phyloP scores from a whole-genome alignment of 2,797 vertebrate species.

The Sebastes hubbsi region DNA sequence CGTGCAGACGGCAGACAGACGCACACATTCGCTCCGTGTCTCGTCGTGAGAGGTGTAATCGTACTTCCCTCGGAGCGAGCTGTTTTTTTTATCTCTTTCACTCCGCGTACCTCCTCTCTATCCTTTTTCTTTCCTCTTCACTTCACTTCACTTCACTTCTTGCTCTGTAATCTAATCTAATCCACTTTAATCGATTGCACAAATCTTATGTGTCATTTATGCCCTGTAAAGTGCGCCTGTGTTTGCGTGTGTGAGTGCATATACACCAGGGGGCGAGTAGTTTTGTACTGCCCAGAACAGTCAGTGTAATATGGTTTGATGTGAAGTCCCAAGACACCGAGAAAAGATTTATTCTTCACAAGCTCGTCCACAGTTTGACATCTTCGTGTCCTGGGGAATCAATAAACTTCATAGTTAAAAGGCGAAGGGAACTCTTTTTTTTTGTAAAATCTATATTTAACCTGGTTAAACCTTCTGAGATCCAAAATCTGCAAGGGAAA shows the following conservation, averaged over 20 bases:
- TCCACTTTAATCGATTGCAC: conserved; percentile 58
- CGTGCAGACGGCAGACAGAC: not conserved
- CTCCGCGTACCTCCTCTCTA: not conserved
- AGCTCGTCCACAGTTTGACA: conserved; percentile 47
- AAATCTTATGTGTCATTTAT: conserved; percentile 44
- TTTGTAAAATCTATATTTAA: conserved; percentile 24
- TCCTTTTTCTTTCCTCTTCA: not conserved
- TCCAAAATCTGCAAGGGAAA: not conserved
- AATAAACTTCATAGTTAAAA: conserved; percentile 26
- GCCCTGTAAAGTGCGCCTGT: conserved; percentile 13
- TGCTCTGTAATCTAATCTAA: conserved; percentile 57
- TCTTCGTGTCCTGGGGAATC: conserved; percentile 37
- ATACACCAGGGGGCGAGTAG: not conserved
- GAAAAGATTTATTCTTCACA: conserved; percentile 53
- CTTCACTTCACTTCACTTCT: not conserved
- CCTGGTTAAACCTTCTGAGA: conserved; percentile 8
- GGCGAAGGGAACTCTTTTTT: conserved; percentile 10
- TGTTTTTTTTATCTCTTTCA: conserved; percentile 8
- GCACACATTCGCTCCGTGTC: not conserved
- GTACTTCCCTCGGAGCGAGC: conserved; percentile 14
- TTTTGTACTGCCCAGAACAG: conserved; percentile 22
- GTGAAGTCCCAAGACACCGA: conserved; percentile 39
- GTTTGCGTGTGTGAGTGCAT: not conserved
- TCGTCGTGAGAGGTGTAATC: conserved; percentile 11
- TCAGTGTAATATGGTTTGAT: conserved; percentile 42